Conservation (phyloP, 2,888 invertebrate genomes). For the Drosophila paramelanica region DNA sequence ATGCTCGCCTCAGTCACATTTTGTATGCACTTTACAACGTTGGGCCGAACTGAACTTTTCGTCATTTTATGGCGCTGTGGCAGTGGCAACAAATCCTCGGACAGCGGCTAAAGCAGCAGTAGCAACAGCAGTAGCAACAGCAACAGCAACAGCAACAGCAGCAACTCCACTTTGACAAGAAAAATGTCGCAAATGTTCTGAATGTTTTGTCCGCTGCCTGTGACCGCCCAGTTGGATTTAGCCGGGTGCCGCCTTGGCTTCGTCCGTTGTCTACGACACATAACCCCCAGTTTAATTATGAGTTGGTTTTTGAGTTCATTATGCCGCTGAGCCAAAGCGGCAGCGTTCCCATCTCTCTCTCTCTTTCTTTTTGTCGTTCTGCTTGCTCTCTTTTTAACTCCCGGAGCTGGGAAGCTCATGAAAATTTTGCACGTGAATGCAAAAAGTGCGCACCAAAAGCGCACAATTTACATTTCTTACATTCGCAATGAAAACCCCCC, state of each 20-base stretch:
- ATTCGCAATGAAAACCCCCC: slow-evolving; percentile 50
- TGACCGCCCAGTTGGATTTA: slow-evolving; percentile 22
- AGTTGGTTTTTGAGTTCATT: slow-evolving; percentile 78
- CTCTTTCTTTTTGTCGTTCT: slow-evolving; percentile 1
- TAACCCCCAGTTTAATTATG: slow-evolving; percentile 81
- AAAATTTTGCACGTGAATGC: slow-evolving; percentile 78
- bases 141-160: not conserved
- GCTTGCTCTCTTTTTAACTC: slow-evolving; percentile 31
- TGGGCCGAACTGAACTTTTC: slow-evolving; percentile 43
- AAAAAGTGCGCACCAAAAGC: slow-evolving; percentile 74
- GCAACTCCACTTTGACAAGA: slow-evolving; percentile 40
- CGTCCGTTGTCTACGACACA: slow-evolving; percentile 72
- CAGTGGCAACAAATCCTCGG: slow-evolving; percentile 46
- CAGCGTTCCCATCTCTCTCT: slow-evolving; percentile 26
- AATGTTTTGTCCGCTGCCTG: slow-evolving; percentile 15
- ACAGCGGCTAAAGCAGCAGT: slow-evolving; percentile 17
- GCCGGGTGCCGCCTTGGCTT: slow-evolving; percentile 32
- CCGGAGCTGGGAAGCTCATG: slow-evolving; percentile 60
- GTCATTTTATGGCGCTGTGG: slow-evolving; percentile 50
- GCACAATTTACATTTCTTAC: slow-evolving; percentile 79
- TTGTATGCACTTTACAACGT: slow-evolving; percentile 54
- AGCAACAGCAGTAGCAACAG: not conserved
- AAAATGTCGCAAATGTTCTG: slow-evolving; percentile 56
- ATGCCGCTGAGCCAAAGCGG: slow-evolving; percentile 63
- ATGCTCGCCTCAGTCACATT: slow-evolving; percentile 37